Conservation (phyloP, 2,113 vertebrate genomes). For the Oryzias celebensis region DNA sequence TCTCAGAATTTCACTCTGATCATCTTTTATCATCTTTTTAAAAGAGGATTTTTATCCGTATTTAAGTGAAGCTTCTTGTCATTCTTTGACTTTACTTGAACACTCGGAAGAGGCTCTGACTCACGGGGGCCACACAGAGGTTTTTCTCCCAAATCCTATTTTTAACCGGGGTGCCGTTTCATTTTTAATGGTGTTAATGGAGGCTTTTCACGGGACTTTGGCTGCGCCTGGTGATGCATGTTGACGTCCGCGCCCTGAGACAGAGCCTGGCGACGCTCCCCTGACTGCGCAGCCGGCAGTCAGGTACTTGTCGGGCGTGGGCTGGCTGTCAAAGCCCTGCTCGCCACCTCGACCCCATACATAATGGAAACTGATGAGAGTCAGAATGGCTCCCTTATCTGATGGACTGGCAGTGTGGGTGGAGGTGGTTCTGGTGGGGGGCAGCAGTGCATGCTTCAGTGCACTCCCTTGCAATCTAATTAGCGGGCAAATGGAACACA, state of each 20-base stretch:
- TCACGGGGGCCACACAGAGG: conserved; percentile 23
- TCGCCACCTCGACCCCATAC: conserved; percentile 61
- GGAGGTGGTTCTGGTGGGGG: conserved; percentile 27
- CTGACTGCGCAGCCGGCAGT: conserved; percentile 8
- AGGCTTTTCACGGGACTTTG: conserved; percentile 46
- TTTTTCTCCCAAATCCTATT: conserved; percentile 36
- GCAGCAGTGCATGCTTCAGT: conserved; percentile 69
- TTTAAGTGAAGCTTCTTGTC: too few species aligned
- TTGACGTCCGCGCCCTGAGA: background rate
- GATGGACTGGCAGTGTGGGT: conserved; percentile 69
- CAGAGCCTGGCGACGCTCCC: too few species aligned
- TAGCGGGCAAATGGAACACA: conserved; percentile 79
- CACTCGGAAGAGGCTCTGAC: conserved; percentile 36
- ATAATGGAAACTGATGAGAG: conserved; percentile 78
- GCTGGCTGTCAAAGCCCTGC: conserved; percentile 47
- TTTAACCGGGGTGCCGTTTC: conserved; percentile 44
- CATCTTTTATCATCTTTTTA: too few species aligned
- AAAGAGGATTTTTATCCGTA: too few species aligned
- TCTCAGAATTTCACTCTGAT: too few species aligned
- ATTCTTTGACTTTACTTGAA: too few species aligned
- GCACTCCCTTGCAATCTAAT: conserved; percentile 77
- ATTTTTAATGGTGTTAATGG: conserved; percentile 62
- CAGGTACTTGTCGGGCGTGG: conserved; percentile 41
- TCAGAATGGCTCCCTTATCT: conserved; percentile 79
- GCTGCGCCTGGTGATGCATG: conserved; percentile 37